A percentile compares a stretch with the other conserved stretches of the same genome.
Evolutionary conservation across 2,888 invertebrate species (phyloP).

Genomic region (Thelaira solivaga): DNA sequence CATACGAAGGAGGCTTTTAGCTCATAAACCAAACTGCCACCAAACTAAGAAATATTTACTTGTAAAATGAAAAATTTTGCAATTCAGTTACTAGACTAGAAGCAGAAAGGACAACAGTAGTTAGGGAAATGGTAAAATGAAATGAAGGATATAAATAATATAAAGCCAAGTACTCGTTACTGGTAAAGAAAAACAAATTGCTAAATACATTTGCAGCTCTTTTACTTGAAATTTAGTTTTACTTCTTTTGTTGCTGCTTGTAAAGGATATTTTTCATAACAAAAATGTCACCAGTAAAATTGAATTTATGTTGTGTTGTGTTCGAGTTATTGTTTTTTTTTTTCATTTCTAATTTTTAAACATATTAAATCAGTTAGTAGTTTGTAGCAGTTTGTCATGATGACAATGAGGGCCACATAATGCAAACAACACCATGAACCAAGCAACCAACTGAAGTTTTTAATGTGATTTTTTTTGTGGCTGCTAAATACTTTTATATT

Average conservation of each 20-base stretch:
- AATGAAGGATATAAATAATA: too few relatives aligned
- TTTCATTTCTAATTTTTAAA: not conserved
- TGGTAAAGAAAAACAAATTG: constrained; percentile 24
- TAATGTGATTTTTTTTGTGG: constrained; percentile 28
- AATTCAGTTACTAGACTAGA: too few relatives aligned
- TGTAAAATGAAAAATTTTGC: not conserved
- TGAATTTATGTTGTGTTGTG: constrained; percentile 12
- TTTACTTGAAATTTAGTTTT: constrained; percentile 15
- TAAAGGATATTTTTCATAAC: constrained; percentile 20
- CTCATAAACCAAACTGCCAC: constrained; percentile 32
- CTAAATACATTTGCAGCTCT: constrained; percentile 12
- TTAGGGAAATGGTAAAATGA: not conserved
- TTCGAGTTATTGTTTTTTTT: constrained; percentile 13
- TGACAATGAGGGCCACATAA: constrained; percentile 35
- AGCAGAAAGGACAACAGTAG: too few relatives aligned
- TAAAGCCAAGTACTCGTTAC: too few relatives aligned
- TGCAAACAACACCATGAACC: constrained; percentile 26
- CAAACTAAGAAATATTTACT: not conserved
- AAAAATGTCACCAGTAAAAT: constrained; percentile 55
- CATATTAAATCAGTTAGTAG: not conserved
- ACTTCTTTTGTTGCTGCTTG: not conserved
- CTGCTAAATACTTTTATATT: not conserved
- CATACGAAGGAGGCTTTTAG: constrained; percentile 55
- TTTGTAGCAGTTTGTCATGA: constrained; percentile 27
- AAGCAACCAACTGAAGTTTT: constrained; percentile 5